Percentiles rank a stretch among this genome's conserved stretches.
phyloP scores from a whole-genome alignment of 1,140 invertebrate genomes.

The Globodera ellingtonae region DNA sequence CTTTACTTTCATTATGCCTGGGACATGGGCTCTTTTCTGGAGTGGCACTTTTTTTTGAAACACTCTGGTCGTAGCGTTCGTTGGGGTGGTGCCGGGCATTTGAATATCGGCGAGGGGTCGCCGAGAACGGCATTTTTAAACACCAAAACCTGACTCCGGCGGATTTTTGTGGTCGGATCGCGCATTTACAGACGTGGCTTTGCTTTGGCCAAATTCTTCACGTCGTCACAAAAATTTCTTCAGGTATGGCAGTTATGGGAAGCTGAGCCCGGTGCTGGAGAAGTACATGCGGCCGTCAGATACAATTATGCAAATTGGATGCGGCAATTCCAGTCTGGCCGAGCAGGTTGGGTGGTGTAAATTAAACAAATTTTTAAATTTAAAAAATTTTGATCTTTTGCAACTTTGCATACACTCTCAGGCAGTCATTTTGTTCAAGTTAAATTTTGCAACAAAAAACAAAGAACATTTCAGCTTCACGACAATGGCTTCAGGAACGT shows the following conservation, averaged over 20 bases:
- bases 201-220: no score
- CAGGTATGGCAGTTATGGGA: constrained; percentile 59
- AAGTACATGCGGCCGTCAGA: constrained; percentile 56
- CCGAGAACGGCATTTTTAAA: no score
- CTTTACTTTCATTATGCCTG: no score
- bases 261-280: constrained; percentile 49
- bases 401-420: no score
- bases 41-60: no score
- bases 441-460: not conserved
- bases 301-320: constrained; percentile 59
- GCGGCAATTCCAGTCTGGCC: constrained; percentile 59
- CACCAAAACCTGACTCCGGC: no score
- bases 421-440: no score
- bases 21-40: no score
- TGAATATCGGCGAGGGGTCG: no score
- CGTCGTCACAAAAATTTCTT: constrained; percentile 4
- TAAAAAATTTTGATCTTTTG: no score
- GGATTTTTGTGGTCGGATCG: not conserved
- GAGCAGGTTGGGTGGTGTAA: constrained; percentile 43
- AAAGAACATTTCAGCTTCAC: constrained; percentile 51
- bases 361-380: constrained; percentile 15
- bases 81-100: no score
- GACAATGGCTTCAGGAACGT: constrained; percentile 59
- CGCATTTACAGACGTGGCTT: not conserved
- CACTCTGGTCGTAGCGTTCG: no score